A percentile compares a stretch with the other conserved stretches of the same genome.
Evolutionary conservation across 2,113 vertebrate genomes (phyloP).

Genomic region (Rana temporaria): DNA sequence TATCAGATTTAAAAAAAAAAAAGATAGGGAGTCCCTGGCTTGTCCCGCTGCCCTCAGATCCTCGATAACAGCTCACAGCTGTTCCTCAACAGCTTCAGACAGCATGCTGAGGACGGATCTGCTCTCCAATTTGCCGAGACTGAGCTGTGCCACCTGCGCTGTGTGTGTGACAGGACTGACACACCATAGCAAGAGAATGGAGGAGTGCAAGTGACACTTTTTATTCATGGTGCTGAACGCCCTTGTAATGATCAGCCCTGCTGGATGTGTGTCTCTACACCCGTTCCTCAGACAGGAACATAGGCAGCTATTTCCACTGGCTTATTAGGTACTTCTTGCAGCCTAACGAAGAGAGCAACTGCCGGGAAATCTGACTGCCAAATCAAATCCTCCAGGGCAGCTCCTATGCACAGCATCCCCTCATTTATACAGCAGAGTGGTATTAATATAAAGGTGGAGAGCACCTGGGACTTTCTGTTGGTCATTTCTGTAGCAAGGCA

Average conservation of each 20-base stretch:
- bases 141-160: conserved; percentile 82
- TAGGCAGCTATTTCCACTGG: conserved; percentile 79
- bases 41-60: conserved; percentile 61
- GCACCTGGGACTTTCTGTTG: conserved; percentile 41
- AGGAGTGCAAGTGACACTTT: conserved; percentile 84
- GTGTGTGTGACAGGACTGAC: conserved; percentile 86
- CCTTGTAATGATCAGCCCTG: conserved; percentile 89
- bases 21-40: conserved; percentile 63
- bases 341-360: conserved; percentile 87
- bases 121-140: conserved; percentile 86
- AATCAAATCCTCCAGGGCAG: conserved; percentile 87
- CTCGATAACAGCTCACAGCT: conserved; percentile 87
- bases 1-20: conserved; percentile 15
- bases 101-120: conserved; percentile 80
- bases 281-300: conserved; percentile 79
- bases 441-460: conserved; percentile 69
- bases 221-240: conserved; percentile 85
- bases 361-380: conserved; percentile 87
- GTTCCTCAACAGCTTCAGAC: conserved; percentile 79
- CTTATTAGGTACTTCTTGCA: conserved; percentile 86
- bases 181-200: conserved; percentile 84
- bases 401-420: conserved; percentile 80
- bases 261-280: conserved; percentile 84
- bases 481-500: conserved; percentile 49
- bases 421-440: conserved; percentile 76